Base-by-base conservation (phyloP, 2,797 vertebrate species). In the Cossypha heuglini region DNA sequence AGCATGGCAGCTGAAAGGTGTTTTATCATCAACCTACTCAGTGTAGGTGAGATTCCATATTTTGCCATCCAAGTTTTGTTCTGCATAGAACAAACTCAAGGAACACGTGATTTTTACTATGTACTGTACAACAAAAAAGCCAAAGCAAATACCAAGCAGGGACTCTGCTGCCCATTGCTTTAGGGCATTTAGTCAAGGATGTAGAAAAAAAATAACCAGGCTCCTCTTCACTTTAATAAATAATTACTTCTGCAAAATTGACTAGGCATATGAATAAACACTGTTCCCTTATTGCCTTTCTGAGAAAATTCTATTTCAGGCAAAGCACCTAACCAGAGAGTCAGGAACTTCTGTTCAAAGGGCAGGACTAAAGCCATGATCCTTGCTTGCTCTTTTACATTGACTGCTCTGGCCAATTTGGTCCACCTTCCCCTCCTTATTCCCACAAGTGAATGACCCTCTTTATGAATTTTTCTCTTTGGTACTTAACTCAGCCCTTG, bases 71-170 rank as follows among this genome's bases (percentile, higher is more conserved):
- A 31, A 28, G 14, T 33, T 72, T 73, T 52, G 54, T 8, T 89
- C n/a, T 59, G 18, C 17, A 5, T 6, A 46, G 5, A 5, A 33
- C 12, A 64, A 72, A 24, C 35, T 82, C 59, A 68, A 59, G 59
- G 42, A 76, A 38, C 45, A 52, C 1, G 0, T 4, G 9, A 1
- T 29, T 77, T 88, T 86, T 67, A 29, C 43, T 29, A 4, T 0
- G 1, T 21, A 7, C 14, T 59, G 1, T 24, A 37, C 17, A 64
- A 74, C 3, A 35, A 38, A 59, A 15, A 11, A 90, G 22, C 8
- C 25, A 55, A 69, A 64, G n/a, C 69, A 88, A 61, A 49, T 19
- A 66, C 12, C 17, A 79, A 62, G 69, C 2, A 3, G 24, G 18
- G 20, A 61, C 25, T 88, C 33, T 85, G 13, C 31, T 83, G 28